Base-by-base conservation (phyloP, 1,140 invertebrate genomes). In the Gonatopus flavifemur region DNA sequence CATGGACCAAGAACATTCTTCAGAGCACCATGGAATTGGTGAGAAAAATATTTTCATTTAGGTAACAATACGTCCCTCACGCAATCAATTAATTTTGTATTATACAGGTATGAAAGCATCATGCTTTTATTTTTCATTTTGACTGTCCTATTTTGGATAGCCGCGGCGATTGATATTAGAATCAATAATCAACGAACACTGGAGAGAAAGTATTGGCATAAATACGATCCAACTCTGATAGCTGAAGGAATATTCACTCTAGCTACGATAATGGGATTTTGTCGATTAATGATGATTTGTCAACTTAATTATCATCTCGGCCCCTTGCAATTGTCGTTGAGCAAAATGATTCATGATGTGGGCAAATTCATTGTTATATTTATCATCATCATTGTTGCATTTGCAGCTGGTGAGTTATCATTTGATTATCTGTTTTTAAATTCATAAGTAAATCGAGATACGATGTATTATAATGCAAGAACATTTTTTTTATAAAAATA, bases 181-280 rank as follows among this genome's bases (percentile, higher is more conserved):
- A 55, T 68, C 19, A 75, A 77, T 49, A 71, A 72, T 25, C 68
- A 78, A 19, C 48, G 72, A 15, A 70, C 80, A 45, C 55, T 83
- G 52, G 80, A 84, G 57, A 71, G 87, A 30, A 85, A 86, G 59
- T 82, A 84, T 51, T 90, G 88, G 88, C 78, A 86, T 57, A 78
- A 82, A 41, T 79, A 83, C 43, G 87, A 90, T 69, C 86, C 88
- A 4, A 83, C 86, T 9, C 71, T 90, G 15, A 80, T 90, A 5
- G 83, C 84, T 7, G 88, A 90, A 70, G 86, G 86, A 13, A 77
- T 87, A 18, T 89, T 88, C 67, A 84, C 86, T 8, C 69, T 88
- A 2, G 88, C 86, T 7, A 86, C 86, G 31, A 87, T 90, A 40
- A 86, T 90, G 78, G 84, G 86, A 22, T 88, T 74, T 52, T 78